Conservation (phyloP, 2,797 vertebrate genomes). For the Sorex maritimensis region DNA sequence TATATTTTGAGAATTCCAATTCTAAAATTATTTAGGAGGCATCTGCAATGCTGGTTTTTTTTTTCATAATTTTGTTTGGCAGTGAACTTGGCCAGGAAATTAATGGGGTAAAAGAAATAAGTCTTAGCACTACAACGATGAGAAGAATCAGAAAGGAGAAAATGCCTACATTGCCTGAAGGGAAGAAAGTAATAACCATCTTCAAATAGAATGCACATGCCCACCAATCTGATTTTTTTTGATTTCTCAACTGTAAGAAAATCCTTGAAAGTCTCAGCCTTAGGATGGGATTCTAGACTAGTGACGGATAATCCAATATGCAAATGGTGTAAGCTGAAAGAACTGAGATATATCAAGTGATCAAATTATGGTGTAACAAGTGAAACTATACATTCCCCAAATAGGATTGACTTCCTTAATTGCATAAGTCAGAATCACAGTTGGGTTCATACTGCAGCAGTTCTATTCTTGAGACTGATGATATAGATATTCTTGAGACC, state of each 20-base stretch:
- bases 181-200: conserved; percentile 50
- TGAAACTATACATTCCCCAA: background rate
- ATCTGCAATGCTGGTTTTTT: conserved; percentile 55
- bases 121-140: conserved; percentile 49
- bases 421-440: conserved; percentile 57
- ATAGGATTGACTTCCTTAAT: conserved; percentile 69
- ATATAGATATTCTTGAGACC: too few relatives aligned
- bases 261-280: background rate
- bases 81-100: conserved; percentile 70
- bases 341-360: background rate
- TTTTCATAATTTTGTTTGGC: conserved; percentile 62
- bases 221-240: conserved; percentile 3
- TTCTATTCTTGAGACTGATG: conserved; percentile 33
- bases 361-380: background rate
- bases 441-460: conserved; percentile 13
- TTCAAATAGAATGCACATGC: conserved; percentile 17
- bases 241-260: conserved; percentile 40
- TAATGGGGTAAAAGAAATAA: conserved; percentile 55
- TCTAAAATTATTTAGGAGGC: conserved; percentile 43
- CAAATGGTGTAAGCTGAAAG: background rate
- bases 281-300: background rate
- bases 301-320: background rate
- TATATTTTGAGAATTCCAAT: conserved; percentile 43
- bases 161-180: background rate
- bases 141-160: conserved; percentile 68